Percentiles rank a stretch among this genome's conserved stretches.
phyloP scores from a whole-genome alignment of 2,797 vertebrate genomes.

The Lepilemur septentrionalis region DNA sequence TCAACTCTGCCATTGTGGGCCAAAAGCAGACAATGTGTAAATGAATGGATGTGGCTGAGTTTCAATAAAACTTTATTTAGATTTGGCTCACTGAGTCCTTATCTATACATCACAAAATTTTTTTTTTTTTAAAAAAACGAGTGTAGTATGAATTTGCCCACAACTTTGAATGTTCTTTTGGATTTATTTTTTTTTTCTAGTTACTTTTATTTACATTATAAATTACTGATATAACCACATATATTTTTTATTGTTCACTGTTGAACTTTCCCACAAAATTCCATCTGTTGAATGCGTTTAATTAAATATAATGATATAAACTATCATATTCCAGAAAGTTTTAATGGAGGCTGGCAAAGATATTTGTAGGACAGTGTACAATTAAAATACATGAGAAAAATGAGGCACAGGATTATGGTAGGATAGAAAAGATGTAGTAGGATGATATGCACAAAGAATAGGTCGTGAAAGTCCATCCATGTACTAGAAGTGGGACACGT shows the following conservation, averaged over 20 bases:
- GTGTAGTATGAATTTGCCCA: not conserved
- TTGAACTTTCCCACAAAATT: not conserved
- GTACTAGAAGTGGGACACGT: rapidly evolving
- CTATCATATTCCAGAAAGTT: not conserved
- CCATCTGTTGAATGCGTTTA: not conserved
- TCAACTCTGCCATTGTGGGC: not conserved
- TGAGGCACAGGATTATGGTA: not conserved
- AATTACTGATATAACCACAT: not conserved
- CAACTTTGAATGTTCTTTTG: not conserved
- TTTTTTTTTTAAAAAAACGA: not conserved
- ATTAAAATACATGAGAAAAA: not conserved
- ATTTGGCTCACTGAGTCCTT: not conserved
- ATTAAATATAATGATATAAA: not conserved
- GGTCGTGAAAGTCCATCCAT: rapidly evolving
- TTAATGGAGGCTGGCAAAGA: not conserved
- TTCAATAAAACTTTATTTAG: constrained; percentile 36
- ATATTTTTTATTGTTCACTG: not conserved
- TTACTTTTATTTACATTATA: not conserved
- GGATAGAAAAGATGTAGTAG: not conserved
- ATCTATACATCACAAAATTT: not conserved
- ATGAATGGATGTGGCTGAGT: not conserved
- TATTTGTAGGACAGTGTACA: not conserved
- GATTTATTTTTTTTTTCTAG: not conserved
- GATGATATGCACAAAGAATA: not conserved
- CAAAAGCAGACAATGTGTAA: not conserved